Conservation (phyloP, 2,888 invertebrate species). For the Drosophila paucipuncta region DNA sequence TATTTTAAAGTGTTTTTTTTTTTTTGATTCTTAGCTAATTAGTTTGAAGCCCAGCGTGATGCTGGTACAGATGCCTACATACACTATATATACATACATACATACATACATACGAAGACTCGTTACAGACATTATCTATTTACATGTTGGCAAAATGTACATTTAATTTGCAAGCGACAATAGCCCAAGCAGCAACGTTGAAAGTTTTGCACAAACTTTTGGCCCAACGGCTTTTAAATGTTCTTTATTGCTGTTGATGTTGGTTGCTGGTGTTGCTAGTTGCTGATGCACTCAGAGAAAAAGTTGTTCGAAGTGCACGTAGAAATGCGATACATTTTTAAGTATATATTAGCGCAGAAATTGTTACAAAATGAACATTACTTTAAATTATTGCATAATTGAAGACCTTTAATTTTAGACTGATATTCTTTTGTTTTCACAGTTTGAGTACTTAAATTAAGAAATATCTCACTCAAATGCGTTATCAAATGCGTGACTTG, state of each 20-base stretch:
- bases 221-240: conserved; percentile 74
- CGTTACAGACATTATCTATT: conserved; percentile 68
- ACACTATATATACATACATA: conserved; percentile 5
- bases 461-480: not conserved
- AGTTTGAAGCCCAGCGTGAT: conserved; percentile 61
- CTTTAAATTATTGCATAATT: not conserved
- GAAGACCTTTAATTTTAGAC: not conserved
- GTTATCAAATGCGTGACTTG: not conserved
- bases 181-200: conserved; percentile 57
- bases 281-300: conserved; percentile 23
- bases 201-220: conserved; percentile 63
- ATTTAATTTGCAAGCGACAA: conserved; percentile 72
- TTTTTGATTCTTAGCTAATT: conserved; percentile 62
- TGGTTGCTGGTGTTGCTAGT: conserved; percentile 28
- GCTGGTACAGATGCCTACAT: conserved; percentile 17
- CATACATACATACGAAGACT: conserved; percentile 17
- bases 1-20: conserved; percentile 57
- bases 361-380: not conserved
- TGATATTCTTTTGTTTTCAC: not conserved
- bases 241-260: conserved; percentile 69
- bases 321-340: not conserved
- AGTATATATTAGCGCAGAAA: not conserved
- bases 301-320: not conserved
- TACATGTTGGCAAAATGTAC: conserved; percentile 72
- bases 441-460: not conserved